A percentile compares a stretch with the other conserved stretches of the same genome.
Conservation (phyloP, 1,140 invertebrate genomes). For the Nephotettix cincticeps region DNA sequence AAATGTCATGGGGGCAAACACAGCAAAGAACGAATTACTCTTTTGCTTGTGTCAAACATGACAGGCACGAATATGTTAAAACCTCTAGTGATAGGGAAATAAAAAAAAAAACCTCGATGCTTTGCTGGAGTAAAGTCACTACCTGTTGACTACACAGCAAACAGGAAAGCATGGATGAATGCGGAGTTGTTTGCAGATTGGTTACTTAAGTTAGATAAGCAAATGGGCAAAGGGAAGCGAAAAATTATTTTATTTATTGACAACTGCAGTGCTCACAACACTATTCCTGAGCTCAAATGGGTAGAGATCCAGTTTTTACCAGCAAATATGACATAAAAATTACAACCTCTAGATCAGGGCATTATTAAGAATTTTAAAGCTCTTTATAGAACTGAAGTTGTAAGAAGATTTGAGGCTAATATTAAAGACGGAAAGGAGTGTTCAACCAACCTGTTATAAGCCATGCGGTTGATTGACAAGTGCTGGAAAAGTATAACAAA, state of each 20-base stretch:
- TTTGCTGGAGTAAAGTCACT: conserved; percentile 45
- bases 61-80: conserved; percentile 47
- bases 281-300: neutral
- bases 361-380: conserved; percentile 10
- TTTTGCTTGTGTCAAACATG: conserved; percentile 45
- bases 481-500: neutral
- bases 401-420: neutral
- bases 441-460: neutral
- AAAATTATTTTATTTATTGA: neutral
- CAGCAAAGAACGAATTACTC: conserved; percentile 47
- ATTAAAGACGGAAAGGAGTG: neutral
- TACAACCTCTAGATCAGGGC: neutral
- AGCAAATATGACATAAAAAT: neutral
- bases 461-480: neutral
- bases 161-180: conserved; percentile 51
- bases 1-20: conserved; percentile 45
- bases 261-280: neutral
- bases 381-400: neutral
- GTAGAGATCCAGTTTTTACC: neutral
- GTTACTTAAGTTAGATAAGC: conserved; percentile 33
- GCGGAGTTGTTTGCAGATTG: conserved; percentile 40
- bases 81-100: conserved; percentile 48
- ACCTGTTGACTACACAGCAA: conserved; percentile 42
- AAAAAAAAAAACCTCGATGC: conserved; percentile 44
- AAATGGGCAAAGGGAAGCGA: conserved; percentile 34